Percentiles rank a stretch among this genome's conserved stretches.
Evolutionary conservation across 2,797 vertebrate genomes (phyloP).

Genomic region (Dermochelys coriacea): DNA sequence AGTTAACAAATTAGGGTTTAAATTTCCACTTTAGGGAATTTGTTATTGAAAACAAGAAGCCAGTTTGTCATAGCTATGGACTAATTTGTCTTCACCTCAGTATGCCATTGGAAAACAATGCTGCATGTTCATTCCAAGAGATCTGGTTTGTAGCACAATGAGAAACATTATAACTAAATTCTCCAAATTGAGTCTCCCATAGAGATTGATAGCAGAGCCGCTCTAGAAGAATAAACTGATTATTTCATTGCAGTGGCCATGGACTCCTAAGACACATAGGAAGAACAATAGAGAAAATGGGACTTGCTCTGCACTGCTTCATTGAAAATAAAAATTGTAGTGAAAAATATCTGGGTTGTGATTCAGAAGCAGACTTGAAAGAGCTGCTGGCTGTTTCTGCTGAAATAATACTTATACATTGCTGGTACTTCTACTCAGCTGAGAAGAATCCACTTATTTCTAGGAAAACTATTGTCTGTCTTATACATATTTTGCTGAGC

Average conservation of each 20-base stretch:
- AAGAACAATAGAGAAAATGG: conserved; percentile 9
- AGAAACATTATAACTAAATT: neutral
- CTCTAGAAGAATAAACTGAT: conserved; percentile 1
- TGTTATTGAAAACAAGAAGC: conserved; percentile 56
- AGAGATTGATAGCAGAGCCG: neutral
- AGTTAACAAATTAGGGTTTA: conserved; percentile 41
- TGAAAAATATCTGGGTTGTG: neutral
- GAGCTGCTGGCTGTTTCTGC: neutral
- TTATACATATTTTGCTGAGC: neutral
- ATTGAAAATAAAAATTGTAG: neutral
- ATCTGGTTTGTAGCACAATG: conserved; percentile 23
- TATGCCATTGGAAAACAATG: conserved; percentile 38
- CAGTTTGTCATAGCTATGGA: conserved; percentile 61
- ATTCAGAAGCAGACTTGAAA: conserved; percentile 15
- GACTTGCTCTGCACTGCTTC: neutral
- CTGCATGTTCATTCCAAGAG: conserved; percentile 4
- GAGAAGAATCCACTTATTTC: neutral
- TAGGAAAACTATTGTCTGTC: conserved; percentile 25
- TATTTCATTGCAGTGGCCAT: neutral
- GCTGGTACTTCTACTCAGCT: neutral
- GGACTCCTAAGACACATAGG: conserved; percentile 1
- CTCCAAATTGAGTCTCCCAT: neutral
- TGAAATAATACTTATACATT: neutral
- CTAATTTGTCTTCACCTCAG: conserved; percentile 71
- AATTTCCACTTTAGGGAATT: conserved; percentile 62